Base-by-base conservation (phyloP, 2,797 vertebrate genomes). In the Sebastes nivosus region DNA sequence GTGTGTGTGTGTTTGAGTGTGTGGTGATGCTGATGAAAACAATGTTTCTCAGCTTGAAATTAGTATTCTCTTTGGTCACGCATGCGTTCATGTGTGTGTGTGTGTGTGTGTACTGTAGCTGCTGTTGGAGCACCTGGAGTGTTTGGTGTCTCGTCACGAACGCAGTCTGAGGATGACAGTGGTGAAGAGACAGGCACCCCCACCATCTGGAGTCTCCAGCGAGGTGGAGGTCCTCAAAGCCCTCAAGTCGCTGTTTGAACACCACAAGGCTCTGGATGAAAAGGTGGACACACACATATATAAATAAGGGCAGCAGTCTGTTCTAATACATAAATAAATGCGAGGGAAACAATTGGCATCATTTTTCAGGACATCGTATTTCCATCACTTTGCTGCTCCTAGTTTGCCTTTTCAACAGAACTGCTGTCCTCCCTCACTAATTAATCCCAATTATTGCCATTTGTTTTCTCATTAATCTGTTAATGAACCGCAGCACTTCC, bases 211-310 rank as follows among this genome's bases (percentile, higher is more conserved):
- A 34, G 98, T 99, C 65, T 99, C 98, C 94, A 99, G 98, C 20
- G 98, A 99, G 92, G 98, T 99, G 76, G 98, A 99, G 94, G 98
- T 99, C 87, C 96, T 99, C 84, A 99, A 98, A 94, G 98, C 98
- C 2, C 96, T 99, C 71, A 99, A 99, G 94, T 99, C 97, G 0
- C 94, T 99, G 70, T 99, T 99, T 85, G 98, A 99, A 92, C 98
- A 99, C 93, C 98, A 99, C 95, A 99, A 99, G 88, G 98, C 98
- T 0, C 94, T 99, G 92, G 98, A 99, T 86, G 98, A 99, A 93
- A 99, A 99, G 97, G 98, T 98, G 76, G 52, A 72, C 61, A 60
- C 74, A 68, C 5, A 74, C 61, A 55, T 4, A 67, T 34, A 67
- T 34, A 70, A 11, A 60, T 6, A 52, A 14, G 20, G 29, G 60